Conservation (phyloP, 2,113 vertebrate species). For the Hiodon tergisus region DNA sequence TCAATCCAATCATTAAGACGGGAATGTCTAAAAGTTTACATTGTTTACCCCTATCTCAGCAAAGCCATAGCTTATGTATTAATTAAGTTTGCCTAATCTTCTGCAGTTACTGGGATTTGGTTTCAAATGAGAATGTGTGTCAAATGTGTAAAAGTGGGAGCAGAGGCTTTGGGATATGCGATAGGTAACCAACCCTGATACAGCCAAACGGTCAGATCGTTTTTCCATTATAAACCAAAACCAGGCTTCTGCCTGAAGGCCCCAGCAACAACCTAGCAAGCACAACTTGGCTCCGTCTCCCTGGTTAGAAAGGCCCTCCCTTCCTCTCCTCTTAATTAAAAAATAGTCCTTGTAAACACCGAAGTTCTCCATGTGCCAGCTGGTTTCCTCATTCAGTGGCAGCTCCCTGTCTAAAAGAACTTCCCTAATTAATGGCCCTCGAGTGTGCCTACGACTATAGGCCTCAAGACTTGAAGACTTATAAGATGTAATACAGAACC, state of each 20-base stretch:
- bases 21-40: not conserved
- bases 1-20: not conserved
- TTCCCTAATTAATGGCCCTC: slow-evolving; percentile 8
- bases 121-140: slow-evolving; percentile 2
- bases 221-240: not conserved
- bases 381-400: slow-evolving; percentile 15
- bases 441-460: not conserved
- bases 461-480: not conserved
- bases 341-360: slow-evolving; percentile 11
- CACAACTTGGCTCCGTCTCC: not conserved
- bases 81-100: not conserved
- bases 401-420: slow-evolving; percentile 4
- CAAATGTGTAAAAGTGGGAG: not conserved
- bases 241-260: not conserved
- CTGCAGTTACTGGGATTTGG: not conserved
- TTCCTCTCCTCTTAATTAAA: slow-evolving; percentile 15
- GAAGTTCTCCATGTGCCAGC: slow-evolving; percentile 6
- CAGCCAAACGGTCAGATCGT: not conserved
- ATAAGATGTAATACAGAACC: not conserved
- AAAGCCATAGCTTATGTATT: not conserved
- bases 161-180: not conserved
- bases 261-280: not conserved
- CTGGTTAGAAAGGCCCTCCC: not conserved
- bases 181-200: not conserved
- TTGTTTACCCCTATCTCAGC: not conserved